phyloP scores from a whole-genome alignment of 2,113 vertebrate species.

The Hypocryptadius cinnamomeus region DNA sequence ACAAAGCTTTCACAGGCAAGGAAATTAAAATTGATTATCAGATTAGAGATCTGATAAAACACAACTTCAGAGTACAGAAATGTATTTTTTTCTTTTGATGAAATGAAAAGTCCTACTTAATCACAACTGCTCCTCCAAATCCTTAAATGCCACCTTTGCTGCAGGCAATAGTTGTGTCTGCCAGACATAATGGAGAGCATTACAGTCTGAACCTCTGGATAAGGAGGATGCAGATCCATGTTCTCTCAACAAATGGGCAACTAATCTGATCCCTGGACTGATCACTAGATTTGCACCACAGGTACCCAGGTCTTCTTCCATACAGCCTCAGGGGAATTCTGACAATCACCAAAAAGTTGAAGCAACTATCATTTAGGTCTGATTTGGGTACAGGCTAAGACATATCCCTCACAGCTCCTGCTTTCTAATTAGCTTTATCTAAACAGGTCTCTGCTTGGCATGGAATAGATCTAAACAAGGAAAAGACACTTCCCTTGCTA shows the following conservation, averaged over 20 bases:
- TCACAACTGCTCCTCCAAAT: not conserved
- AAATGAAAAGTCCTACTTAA: not conserved
- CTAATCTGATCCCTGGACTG: not conserved
- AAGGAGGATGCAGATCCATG: accelerated
- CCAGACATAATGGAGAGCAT: not conserved
- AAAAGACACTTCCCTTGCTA: not conserved
- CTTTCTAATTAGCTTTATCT: not conserved
- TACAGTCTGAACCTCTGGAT: not conserved
- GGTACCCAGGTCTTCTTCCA: not conserved
- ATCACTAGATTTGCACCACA: not conserved
- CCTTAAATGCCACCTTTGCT: not conserved
- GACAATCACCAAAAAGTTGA: not conserved
- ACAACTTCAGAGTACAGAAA: not conserved
- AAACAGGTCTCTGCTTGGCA: not conserved
- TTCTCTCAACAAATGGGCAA: not conserved
- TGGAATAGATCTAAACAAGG: not conserved
- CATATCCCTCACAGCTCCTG: not conserved
- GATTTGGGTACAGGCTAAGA: not conserved
- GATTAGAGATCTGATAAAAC: not conserved
- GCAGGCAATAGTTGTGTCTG: not conserved
- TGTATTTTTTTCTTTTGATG: not conserved
- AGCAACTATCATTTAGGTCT: not conserved
- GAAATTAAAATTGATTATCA: conserved; percentile 15
- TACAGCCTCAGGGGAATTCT: not conserved
- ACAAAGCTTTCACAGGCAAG: not conserved